phyloP scores from a whole-genome alignment of 2,888 invertebrate genomes.

The Orthonevra nobilis region DNA sequence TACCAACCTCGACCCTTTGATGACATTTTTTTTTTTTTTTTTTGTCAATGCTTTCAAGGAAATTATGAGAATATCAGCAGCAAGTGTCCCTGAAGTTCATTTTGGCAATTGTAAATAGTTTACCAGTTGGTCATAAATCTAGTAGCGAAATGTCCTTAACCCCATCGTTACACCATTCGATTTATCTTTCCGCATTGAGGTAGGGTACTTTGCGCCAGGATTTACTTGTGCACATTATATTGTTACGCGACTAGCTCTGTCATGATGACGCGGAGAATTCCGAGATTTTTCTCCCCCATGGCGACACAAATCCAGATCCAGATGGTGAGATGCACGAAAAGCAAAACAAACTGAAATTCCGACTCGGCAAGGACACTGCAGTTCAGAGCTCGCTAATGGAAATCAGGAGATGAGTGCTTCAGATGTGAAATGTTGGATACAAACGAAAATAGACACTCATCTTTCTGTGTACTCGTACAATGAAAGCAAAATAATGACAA shows the following conservation, averaged over 20 bases:
- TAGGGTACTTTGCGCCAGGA: constrained; percentile 17
- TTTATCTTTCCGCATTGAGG: background rate
- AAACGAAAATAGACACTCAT: constrained; percentile 33
- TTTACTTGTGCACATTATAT: constrained; percentile 53
- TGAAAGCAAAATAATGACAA: constrained; percentile 5
- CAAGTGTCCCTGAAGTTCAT: constrained; percentile 31
- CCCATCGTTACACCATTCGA: background rate
- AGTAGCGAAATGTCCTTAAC: constrained; percentile 41
- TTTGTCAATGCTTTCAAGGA: too few relatives aligned
- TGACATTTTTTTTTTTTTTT: background rate
- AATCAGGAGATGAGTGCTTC: constrained; percentile 48
- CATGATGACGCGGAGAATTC: constrained; percentile 35
- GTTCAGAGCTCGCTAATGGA: constrained; percentile 52
- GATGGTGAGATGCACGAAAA: constrained; percentile 31
- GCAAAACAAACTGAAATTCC: constrained; percentile 36
- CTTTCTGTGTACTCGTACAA: constrained; percentile 21
- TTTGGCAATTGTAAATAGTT: constrained; percentile 15
- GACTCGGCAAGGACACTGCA: constrained; percentile 51
- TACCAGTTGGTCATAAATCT: constrained; percentile 36
- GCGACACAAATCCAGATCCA: constrained; percentile 9
- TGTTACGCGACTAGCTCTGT: constrained; percentile 13
- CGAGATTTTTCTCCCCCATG: constrained; percentile 22
- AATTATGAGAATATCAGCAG: background rate
- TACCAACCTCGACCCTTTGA: constrained; percentile 47
- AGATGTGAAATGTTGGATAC: constrained; percentile 37